Evolutionary conservation across 1,140 invertebrate species (phyloP), one percentile per base, ranked within the genome.

Genomic region (Drosophila simulans): DNA sequence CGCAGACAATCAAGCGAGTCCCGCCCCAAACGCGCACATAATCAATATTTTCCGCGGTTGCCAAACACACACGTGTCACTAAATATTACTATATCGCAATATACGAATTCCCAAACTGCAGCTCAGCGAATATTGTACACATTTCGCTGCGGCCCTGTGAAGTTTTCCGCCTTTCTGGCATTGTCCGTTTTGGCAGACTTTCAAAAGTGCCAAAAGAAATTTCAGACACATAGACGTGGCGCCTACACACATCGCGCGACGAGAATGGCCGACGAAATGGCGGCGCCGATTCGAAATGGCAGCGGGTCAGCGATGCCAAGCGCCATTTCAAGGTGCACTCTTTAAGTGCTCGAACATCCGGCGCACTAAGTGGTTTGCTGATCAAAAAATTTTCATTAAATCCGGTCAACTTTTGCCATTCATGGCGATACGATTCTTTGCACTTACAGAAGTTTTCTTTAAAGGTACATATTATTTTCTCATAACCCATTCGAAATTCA

Each of bases 121-220:
- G 57, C 74, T n/a, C 27, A 45, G 73, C 59, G 13, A 69, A 58
- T 70, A 68, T 63, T 74, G 39, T 52, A 20, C 2, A 7, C 10
- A 49, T 48, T 54, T 48, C 62, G 39, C 39, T 34, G 11, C 27
- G 45, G 53, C 53, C 15, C 46, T 17, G 35, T 46, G 52, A 69
- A 71, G 40, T 70, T 71, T 71, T 70, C 68, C 52, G 68, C 48
- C 27, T 52, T 45, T 48, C 48, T 55, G 48, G 58, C 45, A 63
- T 63, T 59, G 81, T 60, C 62, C 73, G 71, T 71, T 88, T 86
- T 86, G 82, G 82, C 82, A 86, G 83, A 48, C 75, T 71, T 79
- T 86, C 82, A 86, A 82, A 84, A 83, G 22, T 78, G 75, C 58
- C 76, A 80, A 64, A 72, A 74, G 70, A 78, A 78, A 74, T 78